Evolutionary conservation across 1,140 invertebrate species (phyloP), one percentile per base, ranked within the genome.

Genomic region (Scylla paramamosain): DNA sequence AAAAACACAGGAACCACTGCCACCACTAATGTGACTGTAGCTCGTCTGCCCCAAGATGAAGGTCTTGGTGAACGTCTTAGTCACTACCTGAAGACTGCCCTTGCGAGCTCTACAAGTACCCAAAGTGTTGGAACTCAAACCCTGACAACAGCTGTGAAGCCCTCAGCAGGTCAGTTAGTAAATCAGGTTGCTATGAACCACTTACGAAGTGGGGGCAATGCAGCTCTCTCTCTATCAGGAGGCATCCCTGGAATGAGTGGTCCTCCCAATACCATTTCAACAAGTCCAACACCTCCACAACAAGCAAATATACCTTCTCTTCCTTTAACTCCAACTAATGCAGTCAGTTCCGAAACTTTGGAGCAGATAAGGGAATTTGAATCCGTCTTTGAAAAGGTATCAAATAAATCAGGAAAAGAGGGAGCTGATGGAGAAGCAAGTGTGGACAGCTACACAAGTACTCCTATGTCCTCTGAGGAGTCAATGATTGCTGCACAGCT

Each of bases 311-410:
- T 96, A 20, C 77, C 93, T 31, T 95, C 96, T 77, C 95, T 96
- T 31, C 95, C 97, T 39, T 97, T 97, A 28, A 97, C 97, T 12
- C 96, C 97, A 4, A 39, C 92, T 84, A 97, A 97, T 96, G 97
- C 96, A 97, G 97, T 97, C 10, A 97, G 97, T 94, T 97, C 97
- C 0, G 97, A 97, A 4, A 98, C 98, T 14, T 96, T 98, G 32
- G 98, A 98, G 96, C 98, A 98, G 96, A 96, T 98, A 8, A 97
- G 98, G 59, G 98, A 98, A 96, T 98, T 98, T 96, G 98, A 98
- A 96, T 98, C 98, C 97, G 98, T 98, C 0, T 97, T 98, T 83
- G 98, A 98, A 96, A 98, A 98, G 97, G 97, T 97, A 67, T 96
- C 96, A 3, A 96, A 96, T 67, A 96, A 96, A 32, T 96, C 96